phyloP scores from a whole-genome alignment of 35 echinoderm and acorn worm genomes.

The Stichopus chloronotus region DNA sequence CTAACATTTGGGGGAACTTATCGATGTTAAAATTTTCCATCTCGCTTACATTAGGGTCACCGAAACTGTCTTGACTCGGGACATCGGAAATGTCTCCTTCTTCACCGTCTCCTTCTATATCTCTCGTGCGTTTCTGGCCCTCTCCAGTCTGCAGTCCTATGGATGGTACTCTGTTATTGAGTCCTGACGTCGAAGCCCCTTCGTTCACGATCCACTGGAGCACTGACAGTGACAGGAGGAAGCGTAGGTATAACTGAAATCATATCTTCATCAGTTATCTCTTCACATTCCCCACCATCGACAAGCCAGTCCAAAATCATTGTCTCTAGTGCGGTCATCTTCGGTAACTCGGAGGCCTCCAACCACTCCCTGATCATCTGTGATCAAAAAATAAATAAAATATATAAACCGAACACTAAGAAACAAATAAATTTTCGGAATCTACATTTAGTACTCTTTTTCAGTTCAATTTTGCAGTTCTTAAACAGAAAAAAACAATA shows the following conservation, averaged over 20 bases:
- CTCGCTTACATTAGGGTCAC: not conserved
- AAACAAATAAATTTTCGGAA: no score
- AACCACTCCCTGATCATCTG: no score
- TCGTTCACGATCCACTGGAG: not conserved
- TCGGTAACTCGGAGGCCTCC: not conserved
- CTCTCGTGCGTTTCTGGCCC: not conserved
- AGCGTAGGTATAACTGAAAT: slow-evolving; percentile 31
- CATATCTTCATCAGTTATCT: slow-evolving; percentile 31
- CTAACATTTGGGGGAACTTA: not conserved
- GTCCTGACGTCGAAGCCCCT: not conserved
- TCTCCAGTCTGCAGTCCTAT: no score
- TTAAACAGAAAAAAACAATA: no score
- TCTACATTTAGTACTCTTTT: no score
- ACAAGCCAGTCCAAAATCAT: slow-evolving; percentile 14
- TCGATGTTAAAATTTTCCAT: not conserved
- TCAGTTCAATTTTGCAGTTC: no score
- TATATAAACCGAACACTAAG: no score
- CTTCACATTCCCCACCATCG: slow-evolving; percentile 19
- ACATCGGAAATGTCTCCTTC: not conserved
- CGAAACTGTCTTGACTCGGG: not conserved
- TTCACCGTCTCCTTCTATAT: not conserved
- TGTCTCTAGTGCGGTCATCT: not conserved
- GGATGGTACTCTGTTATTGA: no score
- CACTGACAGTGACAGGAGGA: not conserved
- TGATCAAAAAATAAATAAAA: no score